These are phyloP conservation scores for Grantiella picta DNA, from an alignment of 2,113 vertebrate species.

Conservation along the genomic window DNA sequence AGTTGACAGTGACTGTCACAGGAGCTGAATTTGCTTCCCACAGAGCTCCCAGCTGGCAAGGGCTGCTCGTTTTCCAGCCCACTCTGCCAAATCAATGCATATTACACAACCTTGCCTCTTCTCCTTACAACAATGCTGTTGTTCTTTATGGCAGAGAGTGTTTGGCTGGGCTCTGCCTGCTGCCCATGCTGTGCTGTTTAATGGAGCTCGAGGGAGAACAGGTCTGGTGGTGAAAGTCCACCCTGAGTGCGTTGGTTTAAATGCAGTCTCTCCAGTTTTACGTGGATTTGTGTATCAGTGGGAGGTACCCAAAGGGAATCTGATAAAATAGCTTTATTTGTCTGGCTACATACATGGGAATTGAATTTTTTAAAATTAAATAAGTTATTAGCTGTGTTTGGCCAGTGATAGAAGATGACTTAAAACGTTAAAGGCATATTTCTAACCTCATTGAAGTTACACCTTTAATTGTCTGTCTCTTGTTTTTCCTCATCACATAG, in stretches of 20 bases:
- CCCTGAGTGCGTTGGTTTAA: not conserved
- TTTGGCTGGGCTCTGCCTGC: slow-evolving; percentile 35
- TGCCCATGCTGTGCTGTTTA: not conserved
- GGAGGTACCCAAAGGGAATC: not conserved
- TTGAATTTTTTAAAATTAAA: not conserved
- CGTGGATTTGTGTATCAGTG: not conserved
- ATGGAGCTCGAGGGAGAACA: not conserved
- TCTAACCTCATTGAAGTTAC: not conserved
- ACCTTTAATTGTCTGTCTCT: slow-evolving; percentile 27
- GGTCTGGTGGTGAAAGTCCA: not conserved
- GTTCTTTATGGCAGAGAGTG: slow-evolving; percentile 25
- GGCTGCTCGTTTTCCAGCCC: slow-evolving; percentile 43
- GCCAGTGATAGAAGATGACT: not conserved
- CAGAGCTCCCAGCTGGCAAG: slow-evolving; percentile 32
- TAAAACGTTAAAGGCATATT: not conserved
- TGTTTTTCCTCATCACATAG: slow-evolving; percentile 54
- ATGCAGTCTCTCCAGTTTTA: not conserved
- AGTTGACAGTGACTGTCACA: not conserved
- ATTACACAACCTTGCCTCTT: slow-evolving; percentile 48
- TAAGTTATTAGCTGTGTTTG: not conserved
- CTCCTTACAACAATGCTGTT: slow-evolving; percentile 20
- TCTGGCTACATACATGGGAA: not conserved
- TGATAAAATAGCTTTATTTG: not conserved
- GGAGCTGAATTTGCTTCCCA: slow-evolving; percentile 42
- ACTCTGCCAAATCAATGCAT: slow-evolving; percentile 55